phyloP scores from a whole-genome alignment of 2,888 invertebrate species.

The Zaprionus lineosus region DNA sequence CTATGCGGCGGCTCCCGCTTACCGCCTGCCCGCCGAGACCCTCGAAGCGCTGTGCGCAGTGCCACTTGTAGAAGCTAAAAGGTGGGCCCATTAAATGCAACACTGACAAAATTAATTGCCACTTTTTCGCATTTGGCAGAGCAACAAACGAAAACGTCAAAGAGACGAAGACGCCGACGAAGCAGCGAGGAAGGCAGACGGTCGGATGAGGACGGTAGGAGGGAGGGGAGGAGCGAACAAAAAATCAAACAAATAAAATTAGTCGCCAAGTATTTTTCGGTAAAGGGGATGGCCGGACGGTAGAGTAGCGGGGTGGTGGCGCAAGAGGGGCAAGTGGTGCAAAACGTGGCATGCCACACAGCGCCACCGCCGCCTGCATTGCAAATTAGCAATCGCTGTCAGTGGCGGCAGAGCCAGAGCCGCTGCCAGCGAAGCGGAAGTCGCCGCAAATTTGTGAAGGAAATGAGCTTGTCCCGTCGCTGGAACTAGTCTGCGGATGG shows the following conservation, averaged over 20 bases:
- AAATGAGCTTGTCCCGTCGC: conserved; percentile 59
- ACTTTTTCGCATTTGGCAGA: conserved; percentile 79
- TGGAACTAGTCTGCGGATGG: too few species aligned
- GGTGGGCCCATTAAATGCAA: conserved; percentile 71
- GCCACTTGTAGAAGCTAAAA: too few species aligned
- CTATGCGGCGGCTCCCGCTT: background rate
- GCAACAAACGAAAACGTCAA: conserved; percentile 81
- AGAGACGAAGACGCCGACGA: conserved; percentile 23
- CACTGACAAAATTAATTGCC: conserved; percentile 81
- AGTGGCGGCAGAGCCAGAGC: conserved; percentile 19
- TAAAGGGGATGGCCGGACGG: background rate
- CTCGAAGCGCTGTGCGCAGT: too few species aligned
- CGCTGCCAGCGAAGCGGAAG: conserved; percentile 59
- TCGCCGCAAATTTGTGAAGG: conserved; percentile 68
- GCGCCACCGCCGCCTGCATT: conserved; percentile 49
- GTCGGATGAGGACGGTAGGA: background rate
- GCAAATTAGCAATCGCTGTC: conserved; percentile 70
- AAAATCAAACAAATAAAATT: conserved; percentile 36
- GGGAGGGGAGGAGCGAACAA: conserved; percentile 30
- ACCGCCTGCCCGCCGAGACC: background rate
- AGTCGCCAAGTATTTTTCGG: conserved; percentile 41
- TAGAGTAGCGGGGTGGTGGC: background rate
- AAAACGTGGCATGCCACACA: conserved; percentile 8
- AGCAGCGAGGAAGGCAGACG: conserved; percentile 11
- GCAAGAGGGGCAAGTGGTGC: background rate